Evolutionary conservation across 2,888 invertebrate genomes (phyloP), one percentile per base, ranked within the genome.

Genomic region (Lissocephala sabroskyi): DNA sequence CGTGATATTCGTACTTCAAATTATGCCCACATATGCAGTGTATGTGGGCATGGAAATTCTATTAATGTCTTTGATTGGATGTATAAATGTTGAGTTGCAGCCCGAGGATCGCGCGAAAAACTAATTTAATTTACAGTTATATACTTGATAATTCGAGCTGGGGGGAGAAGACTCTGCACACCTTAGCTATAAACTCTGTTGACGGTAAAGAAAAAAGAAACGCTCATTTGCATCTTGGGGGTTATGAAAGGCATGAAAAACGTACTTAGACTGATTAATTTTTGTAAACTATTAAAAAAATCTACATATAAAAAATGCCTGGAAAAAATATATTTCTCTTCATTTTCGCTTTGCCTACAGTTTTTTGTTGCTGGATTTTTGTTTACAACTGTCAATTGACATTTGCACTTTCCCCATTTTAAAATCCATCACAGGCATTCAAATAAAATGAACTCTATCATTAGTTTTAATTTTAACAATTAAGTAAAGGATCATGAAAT

Each of bases 241-340:
- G 35, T 5, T 16, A 16, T 17, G 18, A 41, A 29, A 35, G 35
- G 16, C 13, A 35, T 26, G 23, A 30, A 42, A 45, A 45, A 29
- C 11, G 56, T 71, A 73, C 78, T 73, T 73, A 73, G 71, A 73
- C 71, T 73, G 71, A 73, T 78, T 73, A 78, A 78, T 71, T 73
- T 73, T 73, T 77, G 78, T 70, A 70, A 77, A 14, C 7, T 16
- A 35, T 9, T 17, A 33, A 33, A 33, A 1, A 35, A 35, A 17
- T 4, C 5, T 14, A 35, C 10, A n/a, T n/a, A n/a, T n/a, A n/a
- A 35, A 17, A 35, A 17, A 13, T 11, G 11, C n/a, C 5, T 11
- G 2, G 7, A 33, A 3, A 33, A 33, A 33, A 32, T 1, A 33
- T 10, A 14, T 33, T 14, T 2, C 1, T 33, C 7, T 13, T 1